Evolutionary conservation across 2,797 vertebrate species (phyloP).

Genomic region (Poeciliopsis turneri): DNA sequence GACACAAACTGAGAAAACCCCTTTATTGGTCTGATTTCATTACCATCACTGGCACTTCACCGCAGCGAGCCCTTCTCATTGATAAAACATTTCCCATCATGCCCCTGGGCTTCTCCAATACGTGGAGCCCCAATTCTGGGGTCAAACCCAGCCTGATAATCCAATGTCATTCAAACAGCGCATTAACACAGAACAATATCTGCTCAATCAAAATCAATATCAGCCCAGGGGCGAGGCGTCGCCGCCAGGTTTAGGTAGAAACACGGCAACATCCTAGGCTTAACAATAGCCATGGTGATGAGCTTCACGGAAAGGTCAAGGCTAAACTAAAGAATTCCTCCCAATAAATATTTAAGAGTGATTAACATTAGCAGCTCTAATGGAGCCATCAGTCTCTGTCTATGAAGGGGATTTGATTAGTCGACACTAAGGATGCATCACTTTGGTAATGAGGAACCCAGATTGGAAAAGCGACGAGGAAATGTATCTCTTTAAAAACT

Average conservation of each 20-base stretch:
- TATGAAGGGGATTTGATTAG: slow-evolving; percentile 69
- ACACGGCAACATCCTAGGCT: slow-evolving; percentile 55
- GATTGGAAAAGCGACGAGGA: slow-evolving; percentile 8
- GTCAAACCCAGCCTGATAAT: slow-evolving; percentile 72
- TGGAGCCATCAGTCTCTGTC: slow-evolving; percentile 74
- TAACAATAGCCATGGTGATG: slow-evolving; percentile 79
- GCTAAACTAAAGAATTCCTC: slow-evolving; percentile 79
- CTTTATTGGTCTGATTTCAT: slow-evolving; percentile 58
- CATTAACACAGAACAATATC: slow-evolving; percentile 59
- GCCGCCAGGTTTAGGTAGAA: slow-evolving; percentile 53
- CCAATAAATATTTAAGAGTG: slow-evolving; percentile 84
- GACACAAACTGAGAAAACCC: slow-evolving; percentile 46
- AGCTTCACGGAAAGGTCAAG: slow-evolving; percentile 81
- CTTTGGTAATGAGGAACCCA: slow-evolving; percentile 41
- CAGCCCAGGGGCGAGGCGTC: slow-evolving; percentile 35
- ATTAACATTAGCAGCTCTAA: slow-evolving; percentile 79
- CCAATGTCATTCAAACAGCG: slow-evolving; percentile 70
- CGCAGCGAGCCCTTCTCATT: slow-evolving; percentile 64
- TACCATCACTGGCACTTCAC: slow-evolving; percentile 66
- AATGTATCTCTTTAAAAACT: neutral
- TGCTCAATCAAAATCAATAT: slow-evolving; percentile 78
- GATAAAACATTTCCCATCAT: slow-evolving; percentile 63
- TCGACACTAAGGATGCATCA: slow-evolving; percentile 53
- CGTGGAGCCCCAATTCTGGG: slow-evolving; percentile 27
- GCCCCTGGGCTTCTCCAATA: slow-evolving; percentile 22